A percentile compares a stretch with the other conserved stretches of the same genome.
Evolutionary conservation across 1,140 invertebrate genomes (phyloP).

Genomic region (Oryctes rhinoceros): DNA sequence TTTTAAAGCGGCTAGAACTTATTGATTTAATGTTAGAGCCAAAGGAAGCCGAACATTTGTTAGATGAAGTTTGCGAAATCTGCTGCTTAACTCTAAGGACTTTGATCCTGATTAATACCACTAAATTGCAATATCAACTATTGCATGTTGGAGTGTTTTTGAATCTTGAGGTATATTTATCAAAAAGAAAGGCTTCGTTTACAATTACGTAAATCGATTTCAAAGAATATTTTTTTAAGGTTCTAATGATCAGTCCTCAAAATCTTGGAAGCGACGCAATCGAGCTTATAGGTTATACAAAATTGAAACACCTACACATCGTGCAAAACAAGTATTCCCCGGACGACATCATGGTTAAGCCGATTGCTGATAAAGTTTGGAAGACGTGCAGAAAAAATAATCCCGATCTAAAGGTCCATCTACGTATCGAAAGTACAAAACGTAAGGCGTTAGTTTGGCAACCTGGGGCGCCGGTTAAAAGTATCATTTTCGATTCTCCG

Average conservation of each 20-base stretch:
- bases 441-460: conserved; percentile 65
- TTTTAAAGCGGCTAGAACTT: conserved; percentile 73
- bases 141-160: conserved; percentile 81
- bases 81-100: conserved; percentile 72
- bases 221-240: conserved; percentile 61
- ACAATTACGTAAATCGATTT: background rate
- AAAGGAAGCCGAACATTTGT: conserved; percentile 72
- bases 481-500: conserved; percentile 73
- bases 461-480: conserved; percentile 71
- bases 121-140: conserved; percentile 76
- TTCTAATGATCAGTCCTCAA: conserved; percentile 80
- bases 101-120: conserved; percentile 79
- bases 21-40: conserved; percentile 81
- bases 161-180: conserved; percentile 70
- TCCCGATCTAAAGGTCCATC: conserved; percentile 66
- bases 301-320: conserved; percentile 77
- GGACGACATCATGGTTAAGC: conserved; percentile 63
- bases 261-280: conserved; percentile 82
- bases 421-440: conserved; percentile 66
- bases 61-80: conserved; percentile 77
- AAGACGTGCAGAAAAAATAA: conserved; percentile 65
- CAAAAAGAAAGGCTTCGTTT: conserved; percentile 18
- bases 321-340: conserved; percentile 80
- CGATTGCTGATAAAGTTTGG: conserved; percentile 63
- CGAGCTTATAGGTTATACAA: conserved; percentile 72